Conservation (phyloP, 1,140 invertebrate species). For the Pseudobourletiella spinata region DNA sequence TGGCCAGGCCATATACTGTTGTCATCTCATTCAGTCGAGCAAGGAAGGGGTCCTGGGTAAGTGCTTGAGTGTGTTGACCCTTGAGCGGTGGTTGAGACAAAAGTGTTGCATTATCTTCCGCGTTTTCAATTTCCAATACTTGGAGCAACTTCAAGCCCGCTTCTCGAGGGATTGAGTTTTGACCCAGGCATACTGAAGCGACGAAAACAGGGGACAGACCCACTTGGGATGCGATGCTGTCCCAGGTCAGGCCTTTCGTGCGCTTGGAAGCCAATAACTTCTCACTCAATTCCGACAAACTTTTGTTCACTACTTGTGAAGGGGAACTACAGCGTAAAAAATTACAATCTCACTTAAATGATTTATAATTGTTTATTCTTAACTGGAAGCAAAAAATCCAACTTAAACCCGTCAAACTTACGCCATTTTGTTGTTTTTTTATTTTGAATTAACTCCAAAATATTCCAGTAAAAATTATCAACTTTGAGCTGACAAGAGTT, state of each 20-base stretch:
- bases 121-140: slow-evolving; percentile 6
- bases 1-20: slow-evolving; percentile 38
- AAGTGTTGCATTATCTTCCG: slow-evolving; percentile 10
- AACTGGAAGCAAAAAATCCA: no score
- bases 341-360: no score
- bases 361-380: no score
- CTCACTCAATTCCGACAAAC: not conserved
- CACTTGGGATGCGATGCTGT: slow-evolving; percentile 36
- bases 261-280: slow-evolving; percentile 17
- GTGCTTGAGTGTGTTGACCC: slow-evolving; percentile 11
- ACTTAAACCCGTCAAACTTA: no score
- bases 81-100: slow-evolving; percentile 34
- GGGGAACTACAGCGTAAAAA: not conserved
- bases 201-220: slow-evolving; percentile 37
- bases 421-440: no score
- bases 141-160: slow-evolving; percentile 21
- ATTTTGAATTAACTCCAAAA: no score
- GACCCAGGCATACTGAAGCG: slow-evolving; percentile 39
- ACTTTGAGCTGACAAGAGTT: no score
- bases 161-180: slow-evolving; percentile 34
- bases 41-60: slow-evolving; percentile 39
- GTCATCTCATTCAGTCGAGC: slow-evolving; percentile 38
- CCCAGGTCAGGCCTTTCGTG: slow-evolving; percentile 36
- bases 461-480: no score
- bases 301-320: no score